These are phyloP conservation scores for Campaea margaritaria DNA, from an alignment of 2,888 invertebrate genomes.

Conservation along the genomic window DNA sequence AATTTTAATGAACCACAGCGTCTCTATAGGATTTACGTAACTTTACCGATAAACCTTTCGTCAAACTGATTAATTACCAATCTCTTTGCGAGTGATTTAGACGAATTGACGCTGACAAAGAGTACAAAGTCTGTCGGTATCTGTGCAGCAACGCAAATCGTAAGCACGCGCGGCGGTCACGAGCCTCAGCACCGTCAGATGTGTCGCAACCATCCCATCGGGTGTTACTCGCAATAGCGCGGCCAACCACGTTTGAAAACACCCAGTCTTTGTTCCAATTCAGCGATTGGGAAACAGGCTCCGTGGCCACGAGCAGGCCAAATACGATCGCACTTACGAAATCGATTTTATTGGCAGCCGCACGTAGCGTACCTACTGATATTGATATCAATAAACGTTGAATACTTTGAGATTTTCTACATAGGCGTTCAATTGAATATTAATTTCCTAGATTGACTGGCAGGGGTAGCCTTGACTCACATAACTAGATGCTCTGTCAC, in stretches of 20 bases:
- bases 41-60: conserved; percentile 15
- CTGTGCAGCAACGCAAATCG: conserved; percentile 27
- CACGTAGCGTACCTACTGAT: conserved; percentile 8
- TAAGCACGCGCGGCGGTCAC: conserved; percentile 55
- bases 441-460: conserved; percentile 6
- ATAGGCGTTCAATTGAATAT: conserved; percentile 7
- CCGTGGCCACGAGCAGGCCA: conserved; percentile 28
- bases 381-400: conserved; percentile 8
- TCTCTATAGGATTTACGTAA: conserved; percentile 9
- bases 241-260: conserved; percentile 56
- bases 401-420: conserved; percentile 13
- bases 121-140: conserved; percentile 14
- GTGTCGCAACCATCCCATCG: conserved; percentile 58
- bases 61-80: conserved; percentile 18
- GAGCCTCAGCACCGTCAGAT: conserved; percentile 39
- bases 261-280: conserved; percentile 58
- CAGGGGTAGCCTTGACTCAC: background rate
- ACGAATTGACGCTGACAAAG: conserved; percentile 3
- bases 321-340: conserved; percentile 33
- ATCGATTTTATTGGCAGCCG: conserved; percentile 28
- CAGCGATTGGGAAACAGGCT: conserved; percentile 27
- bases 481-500: background rate
- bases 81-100: conserved; percentile 7
- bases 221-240: conserved; percentile 47
- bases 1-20: conserved; percentile 12